These are phyloP conservation scores for Carcharodon carcharias DNA, from an alignment of 2,797 vertebrate species.

Conservation along the genomic window DNA sequence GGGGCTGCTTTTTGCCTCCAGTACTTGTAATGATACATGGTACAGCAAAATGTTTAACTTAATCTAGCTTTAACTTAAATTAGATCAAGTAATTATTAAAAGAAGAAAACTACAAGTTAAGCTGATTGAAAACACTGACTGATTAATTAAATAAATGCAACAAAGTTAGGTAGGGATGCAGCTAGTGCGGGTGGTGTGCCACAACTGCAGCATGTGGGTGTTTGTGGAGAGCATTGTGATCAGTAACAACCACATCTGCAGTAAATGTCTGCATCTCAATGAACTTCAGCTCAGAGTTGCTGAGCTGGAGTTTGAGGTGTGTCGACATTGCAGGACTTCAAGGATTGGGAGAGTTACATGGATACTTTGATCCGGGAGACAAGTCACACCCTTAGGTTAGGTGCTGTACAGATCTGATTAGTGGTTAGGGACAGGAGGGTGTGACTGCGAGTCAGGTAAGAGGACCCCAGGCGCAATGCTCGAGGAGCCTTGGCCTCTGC, in stretches of 20 bases:
- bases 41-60: background rate
- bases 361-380: background rate
- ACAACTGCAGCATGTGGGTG: background rate
- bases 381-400: background rate
- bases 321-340: background rate
- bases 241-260: background rate
- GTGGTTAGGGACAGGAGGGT: no score
- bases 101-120: background rate
- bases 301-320: no score
- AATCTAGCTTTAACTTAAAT: no score
- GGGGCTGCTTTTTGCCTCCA: no score
- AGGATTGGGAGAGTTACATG: background rate
- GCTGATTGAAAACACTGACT: background rate
- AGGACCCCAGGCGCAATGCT: no score
- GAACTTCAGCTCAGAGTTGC: no score
- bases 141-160: background rate
- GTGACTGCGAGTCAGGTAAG: no score
- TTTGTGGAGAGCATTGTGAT: background rate
- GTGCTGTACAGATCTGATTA: background rate
- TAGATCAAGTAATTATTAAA: background rate
- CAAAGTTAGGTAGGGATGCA: no score
- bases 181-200: no score
- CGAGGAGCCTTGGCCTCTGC: no score
- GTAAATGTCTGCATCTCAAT: background rate
- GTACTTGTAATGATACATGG: background rate